phyloP scores from a whole-genome alignment of 2,113 vertebrate species.

The Nesogale talazaci region DNA sequence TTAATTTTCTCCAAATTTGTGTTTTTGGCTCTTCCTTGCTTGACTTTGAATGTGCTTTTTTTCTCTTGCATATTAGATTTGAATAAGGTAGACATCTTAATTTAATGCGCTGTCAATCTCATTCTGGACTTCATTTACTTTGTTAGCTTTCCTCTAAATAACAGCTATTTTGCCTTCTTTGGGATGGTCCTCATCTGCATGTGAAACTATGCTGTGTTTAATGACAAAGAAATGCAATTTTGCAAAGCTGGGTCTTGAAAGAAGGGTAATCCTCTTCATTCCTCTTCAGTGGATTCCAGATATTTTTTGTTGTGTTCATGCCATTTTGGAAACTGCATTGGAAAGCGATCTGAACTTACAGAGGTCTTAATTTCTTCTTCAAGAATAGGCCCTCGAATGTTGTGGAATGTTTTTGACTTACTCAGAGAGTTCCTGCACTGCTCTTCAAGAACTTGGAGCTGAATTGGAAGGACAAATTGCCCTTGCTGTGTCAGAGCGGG shows the following conservation, averaged over 20 bases:
- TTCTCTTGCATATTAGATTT: slow-evolving; percentile 20
- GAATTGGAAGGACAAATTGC: slow-evolving; percentile 32
- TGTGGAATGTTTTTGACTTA: slow-evolving; percentile 53
- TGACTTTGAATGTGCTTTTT: background rate
- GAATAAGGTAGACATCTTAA: slow-evolving; percentile 40
- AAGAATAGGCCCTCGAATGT: slow-evolving; percentile 38
- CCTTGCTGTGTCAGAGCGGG: slow-evolving; percentile 36
- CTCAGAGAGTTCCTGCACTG: slow-evolving; percentile 47
- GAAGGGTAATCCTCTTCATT: background rate
- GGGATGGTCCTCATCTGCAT: background rate
- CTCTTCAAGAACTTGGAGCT: slow-evolving; percentile 56
- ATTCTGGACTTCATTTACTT: slow-evolving; percentile 57
- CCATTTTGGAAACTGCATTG: slow-evolving; percentile 51
- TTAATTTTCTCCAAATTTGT: too few relatives aligned
- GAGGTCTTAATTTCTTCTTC: slow-evolving; percentile 36
- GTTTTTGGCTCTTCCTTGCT: too few relatives aligned
- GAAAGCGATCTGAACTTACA: slow-evolving; percentile 62
- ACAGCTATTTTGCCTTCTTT: slow-evolving; percentile 28
- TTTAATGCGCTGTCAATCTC: slow-evolving; percentile 27
- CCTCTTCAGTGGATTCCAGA: background rate
- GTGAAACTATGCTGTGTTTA: background rate
- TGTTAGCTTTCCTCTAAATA: background rate
- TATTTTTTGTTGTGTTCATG: slow-evolving; percentile 60
- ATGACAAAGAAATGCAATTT: background rate
- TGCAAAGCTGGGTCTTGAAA: slow-evolving; percentile 5